phyloP scores from a whole-genome alignment of 1,140 invertebrate genomes.

The silkworm (Bombyx mori) region DNA sequence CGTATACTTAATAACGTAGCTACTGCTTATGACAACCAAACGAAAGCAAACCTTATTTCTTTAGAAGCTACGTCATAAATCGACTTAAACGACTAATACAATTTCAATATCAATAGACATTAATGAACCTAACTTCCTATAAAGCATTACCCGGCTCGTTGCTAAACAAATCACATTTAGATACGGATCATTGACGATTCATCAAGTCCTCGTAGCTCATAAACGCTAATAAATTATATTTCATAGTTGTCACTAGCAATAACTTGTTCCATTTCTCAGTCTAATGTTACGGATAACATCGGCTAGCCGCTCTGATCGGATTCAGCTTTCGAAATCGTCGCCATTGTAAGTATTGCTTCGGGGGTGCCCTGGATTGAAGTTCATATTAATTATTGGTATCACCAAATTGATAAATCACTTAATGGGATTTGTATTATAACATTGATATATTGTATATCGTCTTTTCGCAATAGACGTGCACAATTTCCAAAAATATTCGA shows the following conservation, averaged over 20 bases:
- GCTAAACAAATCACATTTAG: conserved; percentile 3
- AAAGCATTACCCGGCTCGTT: neutral
- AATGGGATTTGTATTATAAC: too few relatives aligned
- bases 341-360: too few relatives aligned
- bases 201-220: conserved; percentile 1
- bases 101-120: neutral
- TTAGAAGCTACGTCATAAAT: neutral
- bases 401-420: too few relatives aligned
- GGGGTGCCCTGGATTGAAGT: too few relatives aligned
- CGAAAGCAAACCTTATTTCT: neutral
- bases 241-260: conserved; percentile 5
- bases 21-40: neutral
- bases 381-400: too few relatives aligned
- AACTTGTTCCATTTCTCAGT: conserved; percentile 6
- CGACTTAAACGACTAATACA: neutral
- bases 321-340: too few relatives aligned
- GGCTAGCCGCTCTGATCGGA: too few relatives aligned
- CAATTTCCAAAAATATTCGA: too few relatives aligned
- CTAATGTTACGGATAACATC: conserved; percentile 3
- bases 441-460: too few relatives aligned
- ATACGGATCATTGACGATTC: conserved; percentile 7
- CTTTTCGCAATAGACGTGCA: too few relatives aligned
- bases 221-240: conserved; percentile 5
- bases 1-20: too few relatives aligned
- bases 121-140: neutral